phyloP scores from a whole-genome alignment of 2,888 invertebrate genomes.

The Drosophila borealis region DNA sequence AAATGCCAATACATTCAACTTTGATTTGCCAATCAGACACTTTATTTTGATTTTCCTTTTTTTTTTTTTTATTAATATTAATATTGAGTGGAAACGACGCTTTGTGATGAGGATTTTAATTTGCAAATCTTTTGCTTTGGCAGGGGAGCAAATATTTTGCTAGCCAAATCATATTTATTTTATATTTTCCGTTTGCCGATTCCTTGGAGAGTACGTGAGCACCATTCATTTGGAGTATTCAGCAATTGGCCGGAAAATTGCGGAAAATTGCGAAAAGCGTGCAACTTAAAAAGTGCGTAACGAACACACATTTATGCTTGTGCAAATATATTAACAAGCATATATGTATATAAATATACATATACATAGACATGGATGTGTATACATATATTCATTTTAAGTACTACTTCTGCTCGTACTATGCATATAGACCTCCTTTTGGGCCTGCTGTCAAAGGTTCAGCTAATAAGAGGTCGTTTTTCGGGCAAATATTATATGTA shows the following conservation, averaged over 20 bases:
- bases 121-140: slow-evolving; percentile 17
- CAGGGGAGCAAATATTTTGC: slow-evolving; percentile 37
- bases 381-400: neutral
- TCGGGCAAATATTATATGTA: neutral
- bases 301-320: slow-evolving; percentile 2
- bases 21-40: slow-evolving; percentile 3
- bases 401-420: slow-evolving; percentile 2
- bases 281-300: slow-evolving; percentile 3
- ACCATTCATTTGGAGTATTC: slow-evolving; percentile 2
- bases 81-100: neutral
- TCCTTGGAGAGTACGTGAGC: slow-evolving; percentile 6
- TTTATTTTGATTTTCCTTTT: neutral
- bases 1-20: neutral
- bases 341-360: neutral
- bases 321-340: slow-evolving; percentile 16
- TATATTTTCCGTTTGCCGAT: slow-evolving; percentile 6
- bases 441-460: neutral
- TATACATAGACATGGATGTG: neutral
- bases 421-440: neutral
- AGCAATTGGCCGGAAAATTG: slow-evolving; percentile 14
- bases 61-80: neutral
- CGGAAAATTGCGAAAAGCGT: slow-evolving; percentile 6
- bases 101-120: slow-evolving; percentile 8
- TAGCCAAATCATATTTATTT: slow-evolving; percentile 33
- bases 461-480: neutral